Evolutionary conservation across 2,888 invertebrate species (phyloP), one percentile per base, ranked within the genome.

Genomic region (Acronicta aceris): DNA sequence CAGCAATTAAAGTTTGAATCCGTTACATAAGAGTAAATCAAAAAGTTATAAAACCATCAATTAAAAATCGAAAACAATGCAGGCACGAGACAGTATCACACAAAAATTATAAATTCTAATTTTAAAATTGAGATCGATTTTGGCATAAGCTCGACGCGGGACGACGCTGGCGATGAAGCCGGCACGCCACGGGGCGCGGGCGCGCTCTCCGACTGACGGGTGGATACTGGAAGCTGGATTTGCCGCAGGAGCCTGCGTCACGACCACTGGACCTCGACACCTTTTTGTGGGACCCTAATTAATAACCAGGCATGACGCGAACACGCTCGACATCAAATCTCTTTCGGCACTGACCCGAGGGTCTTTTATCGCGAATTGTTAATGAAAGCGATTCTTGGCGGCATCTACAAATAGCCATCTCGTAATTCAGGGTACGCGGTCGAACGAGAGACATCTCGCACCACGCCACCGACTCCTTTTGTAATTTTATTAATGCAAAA

Each of bases 201-300:
- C 82, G 81, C 78, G 81, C 89, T 70, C 81, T 72, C 68, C 86
- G 86, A 81, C 82, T 71, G 86, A 78, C 85, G 87, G 86, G 84
- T 86, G 87, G 86, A 84, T 84, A 92, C 92, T 92, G 91, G 81
- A 81, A 79, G 86, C 87, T 88, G 89, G 81, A 84, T 84, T 82
- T 91, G 91, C 91, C 88, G 91, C 93, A 91, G 92, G 90, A 92
- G 91, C 87, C 91, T 93, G 92, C 93, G 93, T 93, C 93, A 93
- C 85, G 85, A 82, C 84, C 81, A 76, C 85, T 87, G 91, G 90
- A 90, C 89, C 90, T 85, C 87, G 89, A 86, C 91, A 92, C 92
- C 91, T 92, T 91, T 91, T 92, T 90, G 86, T 79, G 90, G 90
- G 85, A 86, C 89, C 90, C 92, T 92, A 91, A 93, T 93, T 93